Conservation (phyloP, 2,113 vertebrate species). For the Atlantisia rogersi region DNA sequence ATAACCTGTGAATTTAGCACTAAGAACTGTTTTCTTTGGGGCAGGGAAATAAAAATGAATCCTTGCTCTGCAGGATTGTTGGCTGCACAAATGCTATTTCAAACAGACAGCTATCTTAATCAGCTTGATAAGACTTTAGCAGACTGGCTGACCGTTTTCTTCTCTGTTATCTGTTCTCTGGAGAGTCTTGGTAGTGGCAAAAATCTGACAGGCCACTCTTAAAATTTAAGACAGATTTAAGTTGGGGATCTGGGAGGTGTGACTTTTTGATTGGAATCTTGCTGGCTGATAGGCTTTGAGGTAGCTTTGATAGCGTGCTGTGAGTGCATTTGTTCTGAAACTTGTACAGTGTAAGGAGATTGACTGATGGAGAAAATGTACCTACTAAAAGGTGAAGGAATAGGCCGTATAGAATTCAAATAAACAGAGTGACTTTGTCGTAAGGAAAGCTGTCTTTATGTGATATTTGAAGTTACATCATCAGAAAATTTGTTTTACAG, state of each 20-base stretch:
- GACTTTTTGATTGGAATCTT: not conserved
- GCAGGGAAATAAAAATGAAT: not conserved
- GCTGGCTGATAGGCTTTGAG: not conserved
- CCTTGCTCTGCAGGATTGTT: not conserved
- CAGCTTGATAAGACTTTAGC: not conserved
- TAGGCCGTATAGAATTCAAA: not conserved
- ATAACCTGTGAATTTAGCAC: not conserved
- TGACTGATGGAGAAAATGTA: not conserved
- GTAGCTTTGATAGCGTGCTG: not conserved
- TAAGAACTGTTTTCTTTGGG: not conserved
- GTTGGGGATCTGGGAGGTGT: not conserved
- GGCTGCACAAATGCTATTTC: not conserved
- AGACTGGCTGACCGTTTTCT: not conserved
- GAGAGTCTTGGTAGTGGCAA: not conserved
- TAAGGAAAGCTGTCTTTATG: not conserved
- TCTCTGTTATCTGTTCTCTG: not conserved
- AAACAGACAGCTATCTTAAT: not conserved
- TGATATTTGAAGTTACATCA: not conserved
- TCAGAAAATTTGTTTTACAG: constrained; percentile 67
- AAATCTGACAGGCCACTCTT: not conserved
- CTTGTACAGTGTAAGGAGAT: not conserved
- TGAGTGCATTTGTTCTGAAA: not conserved
- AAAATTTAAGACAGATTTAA: not conserved
- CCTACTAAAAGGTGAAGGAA: not conserved
- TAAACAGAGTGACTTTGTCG: not conserved